phyloP scores from a whole-genome alignment of 2,797 vertebrate genomes.

The Siniperca undulata region DNA sequence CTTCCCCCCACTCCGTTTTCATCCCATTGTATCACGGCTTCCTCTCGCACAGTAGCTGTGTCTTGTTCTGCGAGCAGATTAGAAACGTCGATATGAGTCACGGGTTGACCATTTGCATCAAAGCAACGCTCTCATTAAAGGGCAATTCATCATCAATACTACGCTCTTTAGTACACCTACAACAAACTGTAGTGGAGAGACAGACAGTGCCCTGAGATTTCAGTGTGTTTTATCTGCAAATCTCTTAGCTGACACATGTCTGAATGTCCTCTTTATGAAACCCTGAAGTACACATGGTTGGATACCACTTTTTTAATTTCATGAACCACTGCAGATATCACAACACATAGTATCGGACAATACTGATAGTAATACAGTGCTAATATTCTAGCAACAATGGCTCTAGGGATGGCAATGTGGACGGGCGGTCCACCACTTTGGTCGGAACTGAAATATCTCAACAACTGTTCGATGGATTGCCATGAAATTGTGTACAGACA shows the following conservation, averaged over 20 bases:
- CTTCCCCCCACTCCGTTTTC: slow-evolving; percentile 3
- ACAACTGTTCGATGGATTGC: neutral
- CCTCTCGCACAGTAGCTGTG: slow-evolving; percentile 1
- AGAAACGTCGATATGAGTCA: slow-evolving; percentile 34
- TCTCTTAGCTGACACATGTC: neutral
- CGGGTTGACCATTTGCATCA: slow-evolving; percentile 4
- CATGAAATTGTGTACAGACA: neutral
- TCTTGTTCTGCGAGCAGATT: slow-evolving; percentile 33
- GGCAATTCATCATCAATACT: neutral
- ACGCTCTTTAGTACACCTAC: neutral
- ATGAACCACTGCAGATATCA: neutral
- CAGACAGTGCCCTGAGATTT: neutral
- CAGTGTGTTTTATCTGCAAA: neutral
- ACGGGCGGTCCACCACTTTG: neutral
- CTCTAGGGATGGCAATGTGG: neutral
- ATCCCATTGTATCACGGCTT: neutral
- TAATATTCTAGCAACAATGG: neutral
- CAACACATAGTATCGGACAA: neutral
- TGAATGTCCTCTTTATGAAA: neutral
- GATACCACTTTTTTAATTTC: neutral
- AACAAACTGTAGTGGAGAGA: neutral
- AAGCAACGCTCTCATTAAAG: neutral
- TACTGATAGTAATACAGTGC: neutral
- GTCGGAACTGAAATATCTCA: neutral
- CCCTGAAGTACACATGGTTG: neutral